Percentiles rank a stretch among this genome's conserved stretches.
Conservation (phyloP, 1,140 invertebrate genomes). For the Bemisia tabaci region DNA sequence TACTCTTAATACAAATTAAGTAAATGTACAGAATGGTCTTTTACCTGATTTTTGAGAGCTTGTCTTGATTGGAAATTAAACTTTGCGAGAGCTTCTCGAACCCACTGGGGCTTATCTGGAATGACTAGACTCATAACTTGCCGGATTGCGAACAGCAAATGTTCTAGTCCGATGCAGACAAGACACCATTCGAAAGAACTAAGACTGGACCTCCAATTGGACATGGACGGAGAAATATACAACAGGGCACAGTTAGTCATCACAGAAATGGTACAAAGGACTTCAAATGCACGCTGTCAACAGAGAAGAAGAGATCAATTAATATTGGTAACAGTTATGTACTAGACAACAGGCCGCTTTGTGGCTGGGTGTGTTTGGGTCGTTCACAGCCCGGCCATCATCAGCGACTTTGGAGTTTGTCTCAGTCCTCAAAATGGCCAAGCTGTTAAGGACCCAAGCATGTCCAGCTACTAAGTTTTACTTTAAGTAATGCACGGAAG, state of each 20-base stretch:
- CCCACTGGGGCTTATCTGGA: constrained; percentile 59
- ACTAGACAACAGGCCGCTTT: too few relatives aligned
- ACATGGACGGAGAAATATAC: constrained; percentile 53
- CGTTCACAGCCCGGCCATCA: too few relatives aligned
- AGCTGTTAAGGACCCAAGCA: too few relatives aligned
- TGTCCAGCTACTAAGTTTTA: too few relatives aligned
- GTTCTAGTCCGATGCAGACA: constrained; percentile 58
- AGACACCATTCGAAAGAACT: constrained; percentile 39
- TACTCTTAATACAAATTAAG: too few relatives aligned
- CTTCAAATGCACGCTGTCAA: constrained; percentile 50
- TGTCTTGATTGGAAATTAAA: constrained; percentile 43
- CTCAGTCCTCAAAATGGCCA: too few relatives aligned
- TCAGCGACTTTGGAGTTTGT: too few relatives aligned
- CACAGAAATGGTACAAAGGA: constrained; percentile 60
- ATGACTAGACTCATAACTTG: constrained; percentile 55
- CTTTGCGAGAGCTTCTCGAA: constrained; percentile 44
- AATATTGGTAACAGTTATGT: too few relatives aligned
- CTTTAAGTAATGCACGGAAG: too few relatives aligned
- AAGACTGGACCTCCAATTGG: constrained; percentile 37
- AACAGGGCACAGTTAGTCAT: constrained; percentile 70
- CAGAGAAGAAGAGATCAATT: too few relatives aligned
- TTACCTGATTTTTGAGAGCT: constrained; percentile 38
- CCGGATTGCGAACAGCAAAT: constrained; percentile 51
- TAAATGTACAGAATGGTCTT: not conserved
- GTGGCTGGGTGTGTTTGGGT: too few relatives aligned